Evolutionary conservation across 2,888 invertebrate species (phyloP).

Genomic region (Leptopilina myrica): DNA sequence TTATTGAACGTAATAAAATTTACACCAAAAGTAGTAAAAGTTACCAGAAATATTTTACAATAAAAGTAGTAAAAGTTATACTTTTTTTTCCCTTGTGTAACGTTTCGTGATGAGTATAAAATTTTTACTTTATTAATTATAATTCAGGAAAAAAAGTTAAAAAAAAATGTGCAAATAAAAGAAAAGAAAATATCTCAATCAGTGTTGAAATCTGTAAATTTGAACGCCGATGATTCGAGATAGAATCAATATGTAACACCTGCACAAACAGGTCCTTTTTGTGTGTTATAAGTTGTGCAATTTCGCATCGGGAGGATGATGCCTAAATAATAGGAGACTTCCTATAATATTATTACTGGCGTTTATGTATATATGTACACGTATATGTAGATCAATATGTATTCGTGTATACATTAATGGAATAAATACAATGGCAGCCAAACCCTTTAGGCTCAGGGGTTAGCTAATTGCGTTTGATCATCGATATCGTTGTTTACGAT

Average conservation of each 20-base stretch:
- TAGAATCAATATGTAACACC: background rate
- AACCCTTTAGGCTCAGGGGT: slow-evolving; percentile 25
- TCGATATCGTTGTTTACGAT: slow-evolving; percentile 43
- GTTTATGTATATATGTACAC: background rate
- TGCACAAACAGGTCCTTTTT: background rate
- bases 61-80: no score
- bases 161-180: background rate
- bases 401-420: background rate
- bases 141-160: no score
- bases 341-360: background rate
- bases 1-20: no score
- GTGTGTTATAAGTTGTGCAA: background rate
- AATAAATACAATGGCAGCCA: slow-evolving; percentile 36
- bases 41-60: no score
- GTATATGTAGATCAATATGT: background rate
- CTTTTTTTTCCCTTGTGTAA: no score
- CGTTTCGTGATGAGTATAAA: no score
- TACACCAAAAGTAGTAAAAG: no score
- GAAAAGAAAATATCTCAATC: background rate
- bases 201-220: slow-evolving; percentile 21
- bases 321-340: slow-evolving; percentile 13
- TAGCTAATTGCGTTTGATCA: slow-evolving; percentile 49
- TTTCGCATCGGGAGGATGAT: background rate
- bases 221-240: background rate
- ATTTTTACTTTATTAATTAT: no score